Conservation (phyloP, 2,113 vertebrate species). For the Hippoglossus stenolepis region DNA sequence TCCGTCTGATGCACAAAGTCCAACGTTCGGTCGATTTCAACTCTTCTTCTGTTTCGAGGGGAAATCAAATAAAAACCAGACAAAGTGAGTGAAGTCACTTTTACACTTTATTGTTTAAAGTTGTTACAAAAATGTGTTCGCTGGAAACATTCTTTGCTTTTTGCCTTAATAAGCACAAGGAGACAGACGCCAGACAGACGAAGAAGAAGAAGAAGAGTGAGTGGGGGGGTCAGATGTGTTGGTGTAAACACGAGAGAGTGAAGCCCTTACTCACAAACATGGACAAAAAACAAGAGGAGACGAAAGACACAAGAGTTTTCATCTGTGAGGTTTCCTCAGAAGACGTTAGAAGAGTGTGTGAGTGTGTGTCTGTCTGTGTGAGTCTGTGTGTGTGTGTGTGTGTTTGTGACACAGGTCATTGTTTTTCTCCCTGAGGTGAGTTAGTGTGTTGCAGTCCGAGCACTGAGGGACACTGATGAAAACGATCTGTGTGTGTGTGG, state of each 20-base stretch:
- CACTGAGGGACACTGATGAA: slow-evolving; percentile 17
- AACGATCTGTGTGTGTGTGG: slow-evolving; percentile 20
- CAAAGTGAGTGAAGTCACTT: slow-evolving; percentile 45
- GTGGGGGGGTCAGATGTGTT: background rate
- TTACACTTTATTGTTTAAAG: slow-evolving; percentile 85
- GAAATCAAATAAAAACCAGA: background rate
- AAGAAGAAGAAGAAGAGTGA: slow-evolving; percentile 21
- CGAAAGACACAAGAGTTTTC: slow-evolving; percentile 4
- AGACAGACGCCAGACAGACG: slow-evolving; percentile 41
- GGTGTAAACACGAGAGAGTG: slow-evolving; percentile 36
- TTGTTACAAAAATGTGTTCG: slow-evolving; percentile 83
- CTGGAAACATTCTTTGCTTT: slow-evolving; percentile 78
- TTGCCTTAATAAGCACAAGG: slow-evolving; percentile 67
- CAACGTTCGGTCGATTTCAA: no score
- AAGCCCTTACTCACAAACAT: slow-evolving; percentile 71
- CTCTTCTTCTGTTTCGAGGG: no score
- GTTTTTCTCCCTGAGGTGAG: slow-evolving; percentile 82
- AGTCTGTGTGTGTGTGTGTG: slow-evolving; percentile 22
- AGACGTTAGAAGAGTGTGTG: slow-evolving; percentile 31
- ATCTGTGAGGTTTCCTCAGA: slow-evolving; percentile 62
- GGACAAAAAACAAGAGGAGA: background rate
- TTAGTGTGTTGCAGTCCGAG: slow-evolving; percentile 64
- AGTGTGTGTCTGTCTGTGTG: background rate
- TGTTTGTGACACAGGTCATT: slow-evolving; percentile 34
- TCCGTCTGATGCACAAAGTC: no score